A percentile compares a stretch with the other conserved stretches of the same genome.
These are phyloP conservation scores for Drosophila ustulata DNA, from an alignment of 2,888 invertebrate species.

Conservation along the genomic window DNA sequence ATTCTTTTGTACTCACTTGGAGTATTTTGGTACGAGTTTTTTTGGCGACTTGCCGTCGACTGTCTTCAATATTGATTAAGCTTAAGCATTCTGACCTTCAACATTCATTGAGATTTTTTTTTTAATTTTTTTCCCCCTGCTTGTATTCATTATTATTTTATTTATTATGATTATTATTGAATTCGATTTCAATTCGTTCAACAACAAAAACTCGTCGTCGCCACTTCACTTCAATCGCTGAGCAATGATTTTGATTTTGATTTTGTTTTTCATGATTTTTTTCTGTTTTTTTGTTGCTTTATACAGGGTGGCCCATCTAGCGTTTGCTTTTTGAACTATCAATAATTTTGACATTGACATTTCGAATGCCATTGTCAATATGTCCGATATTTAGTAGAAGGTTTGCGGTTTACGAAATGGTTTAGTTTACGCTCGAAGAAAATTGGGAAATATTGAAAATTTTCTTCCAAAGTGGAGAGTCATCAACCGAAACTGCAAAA, in stretches of 20 bases:
- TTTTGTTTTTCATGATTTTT: slow-evolving; percentile 7
- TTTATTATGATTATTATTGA: slow-evolving; percentile 66
- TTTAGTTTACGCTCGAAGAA: too few species aligned
- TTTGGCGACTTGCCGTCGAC: slow-evolving; percentile 39
- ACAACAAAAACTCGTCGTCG: slow-evolving; percentile 32
- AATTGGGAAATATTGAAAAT: too few species aligned
- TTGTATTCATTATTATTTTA: slow-evolving; percentile 48
- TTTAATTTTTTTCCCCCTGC: slow-evolving; percentile 3
- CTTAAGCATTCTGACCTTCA: slow-evolving; percentile 81
- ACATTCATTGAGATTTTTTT: slow-evolving; percentile 71
- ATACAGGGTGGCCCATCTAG: too few species aligned
- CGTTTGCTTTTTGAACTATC: too few species aligned
- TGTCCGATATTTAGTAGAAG: too few species aligned
- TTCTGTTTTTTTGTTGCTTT: slow-evolving; percentile 12
- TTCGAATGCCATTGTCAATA: too few species aligned
- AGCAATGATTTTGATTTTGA: slow-evolving; percentile 34
- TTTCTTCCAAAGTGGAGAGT: too few species aligned
- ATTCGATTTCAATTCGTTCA: slow-evolving; percentile 56
- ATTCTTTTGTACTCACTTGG: slow-evolving; percentile 13
- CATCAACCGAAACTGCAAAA: too few species aligned
- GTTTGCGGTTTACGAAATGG: too few species aligned
- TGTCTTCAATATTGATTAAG: slow-evolving; percentile 71
- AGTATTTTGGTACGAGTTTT: slow-evolving; percentile 10
- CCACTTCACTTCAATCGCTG: slow-evolving; percentile 38
- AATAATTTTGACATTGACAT: too few species aligned